Evolutionary conservation across 2,797 vertebrate genomes (phyloP), one percentile per base, ranked within the genome.

Genomic region (Lutjanus argentimaculatus): DNA sequence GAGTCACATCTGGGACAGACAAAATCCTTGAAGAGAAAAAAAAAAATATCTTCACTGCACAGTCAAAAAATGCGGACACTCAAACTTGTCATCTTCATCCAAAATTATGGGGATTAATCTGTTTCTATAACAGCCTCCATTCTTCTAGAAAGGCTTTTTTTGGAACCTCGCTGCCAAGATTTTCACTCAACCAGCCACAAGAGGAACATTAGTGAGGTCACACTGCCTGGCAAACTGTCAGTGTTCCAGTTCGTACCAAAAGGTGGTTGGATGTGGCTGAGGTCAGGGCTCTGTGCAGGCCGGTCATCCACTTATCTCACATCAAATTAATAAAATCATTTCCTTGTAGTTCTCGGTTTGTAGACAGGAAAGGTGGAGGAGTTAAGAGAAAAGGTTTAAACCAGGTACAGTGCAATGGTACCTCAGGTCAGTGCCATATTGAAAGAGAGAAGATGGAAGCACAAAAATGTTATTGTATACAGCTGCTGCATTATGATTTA

Each of bases 1-100:
- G 97, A 98, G 53, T 98, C 96, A 84, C 98, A 99, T 72, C 96
- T 93, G 1, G 97, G 96, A 76, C 98, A 98, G 8, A 97, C 95
- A 14, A 96, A 97, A 80, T 97, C 98, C 98, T 99, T 90, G 0
- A 76, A 48, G 43, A 84, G 36, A 71, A 72, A 59, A 59, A 36
- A 76, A 72, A 68, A 40, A 45, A n/a, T 4, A 42, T 0, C 36
- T 14, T 22, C 10, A 72, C 2, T 40, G 5, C 6, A 12, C 2
- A 0, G 1, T 4, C n/a, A 77, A 55, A 53, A 30, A 15, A 65
- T 25, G 19, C n/a, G 6, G 7, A 58, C 17, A 57, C n/a, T 30
- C 6, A 64, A 14, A 64, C 1, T 3, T 74, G 19, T 72, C 4
- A 42, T 62, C 22, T 45, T 2, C 58, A 53, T 70, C 17, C 2